Percentiles rank a stretch among this genome's conserved stretches.
These are phyloP conservation scores for Recurvirostra avosetta DNA, from an alignment of 2,113 vertebrate species.

Conservation along the genomic window DNA sequence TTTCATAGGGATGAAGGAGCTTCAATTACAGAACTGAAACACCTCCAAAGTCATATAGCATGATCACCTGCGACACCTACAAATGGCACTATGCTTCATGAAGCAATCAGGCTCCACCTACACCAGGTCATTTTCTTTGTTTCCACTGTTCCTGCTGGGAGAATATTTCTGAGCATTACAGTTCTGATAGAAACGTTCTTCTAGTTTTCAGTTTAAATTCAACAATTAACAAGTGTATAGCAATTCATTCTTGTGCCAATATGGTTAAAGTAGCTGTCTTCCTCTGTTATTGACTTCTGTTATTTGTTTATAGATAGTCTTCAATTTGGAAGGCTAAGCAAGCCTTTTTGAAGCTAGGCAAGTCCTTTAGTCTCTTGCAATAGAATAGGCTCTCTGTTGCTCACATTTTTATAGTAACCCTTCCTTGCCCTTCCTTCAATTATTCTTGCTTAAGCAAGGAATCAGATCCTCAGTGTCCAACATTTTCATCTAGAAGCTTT, in stretches of 20 bases:
- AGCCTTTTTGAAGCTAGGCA: not conserved
- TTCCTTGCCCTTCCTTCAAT: not conserved
- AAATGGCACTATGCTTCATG: not conserved
- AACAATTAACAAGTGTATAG: not conserved
- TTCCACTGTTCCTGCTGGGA: not conserved
- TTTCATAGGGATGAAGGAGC: not conserved
- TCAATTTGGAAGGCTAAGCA: not conserved
- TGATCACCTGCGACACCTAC: not conserved
- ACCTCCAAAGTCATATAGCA: not conserved
- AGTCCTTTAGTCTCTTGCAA: not conserved
- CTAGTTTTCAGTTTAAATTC: not conserved
- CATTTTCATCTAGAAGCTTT: not conserved
- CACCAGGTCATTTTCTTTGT: not conserved
- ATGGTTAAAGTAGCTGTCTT: not conserved
- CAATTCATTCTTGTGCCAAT: not conserved
- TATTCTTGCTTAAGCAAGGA: not conserved
- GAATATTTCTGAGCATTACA: not conserved
- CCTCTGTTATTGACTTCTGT: not conserved
- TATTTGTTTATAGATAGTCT: not conserved
- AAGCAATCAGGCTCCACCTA: not conserved
- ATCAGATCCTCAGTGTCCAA: not conserved
- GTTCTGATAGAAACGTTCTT: not conserved
- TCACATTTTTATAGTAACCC: not conserved
- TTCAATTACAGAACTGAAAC: not conserved
- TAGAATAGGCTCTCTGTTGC: not conserved